phyloP scores from a whole-genome alignment of 2,113 vertebrate species.

The Tetraodon nigroviridis region DNA sequence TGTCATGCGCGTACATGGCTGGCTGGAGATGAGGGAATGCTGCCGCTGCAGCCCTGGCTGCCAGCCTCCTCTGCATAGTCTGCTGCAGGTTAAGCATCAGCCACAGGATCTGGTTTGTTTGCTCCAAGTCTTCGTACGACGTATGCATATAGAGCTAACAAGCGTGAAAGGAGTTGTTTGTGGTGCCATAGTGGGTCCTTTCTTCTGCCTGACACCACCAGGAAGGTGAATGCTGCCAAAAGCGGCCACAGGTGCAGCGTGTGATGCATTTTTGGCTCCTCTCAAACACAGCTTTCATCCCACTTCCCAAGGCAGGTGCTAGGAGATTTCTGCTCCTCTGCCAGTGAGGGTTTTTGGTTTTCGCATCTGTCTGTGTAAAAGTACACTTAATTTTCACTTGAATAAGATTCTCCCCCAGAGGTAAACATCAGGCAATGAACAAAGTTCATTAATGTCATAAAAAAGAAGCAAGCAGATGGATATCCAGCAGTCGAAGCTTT shows the following conservation, averaged over 20 bases:
- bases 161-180: conserved; percentile 45
- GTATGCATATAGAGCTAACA: conserved; percentile 9
- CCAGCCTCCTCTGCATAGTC: neutral
- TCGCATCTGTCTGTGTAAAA: conserved; percentile 48
- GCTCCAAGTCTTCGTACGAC: neutral
- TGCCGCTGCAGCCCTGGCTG: neutral
- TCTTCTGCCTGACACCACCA: conserved; percentile 39
- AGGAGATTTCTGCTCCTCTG: conserved; percentile 55
- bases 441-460: conserved; percentile 55
- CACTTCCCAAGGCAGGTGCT: conserved; percentile 64
- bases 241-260: conserved; percentile 64
- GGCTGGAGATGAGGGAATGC: conserved; percentile 15
- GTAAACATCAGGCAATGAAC: conserved; percentile 60
- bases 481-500: conserved; percentile 7
- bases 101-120: neutral
- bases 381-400: conserved; percentile 30
- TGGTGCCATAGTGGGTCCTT: conserved; percentile 37
- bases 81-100: neutral
- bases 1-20: conserved; percentile 27
- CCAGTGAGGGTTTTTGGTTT: conserved; percentile 54
- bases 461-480: conserved; percentile 10
- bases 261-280: conserved; percentile 54
- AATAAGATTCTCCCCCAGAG: conserved; percentile 42
- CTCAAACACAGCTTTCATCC: conserved; percentile 64
- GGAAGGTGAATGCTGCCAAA: conserved; percentile 42